A percentile compares a stretch with the other conserved stretches of the same genome.
Evolutionary conservation across 2,888 invertebrate species (phyloP).

Genomic region (Melanotus villosus): DNA sequence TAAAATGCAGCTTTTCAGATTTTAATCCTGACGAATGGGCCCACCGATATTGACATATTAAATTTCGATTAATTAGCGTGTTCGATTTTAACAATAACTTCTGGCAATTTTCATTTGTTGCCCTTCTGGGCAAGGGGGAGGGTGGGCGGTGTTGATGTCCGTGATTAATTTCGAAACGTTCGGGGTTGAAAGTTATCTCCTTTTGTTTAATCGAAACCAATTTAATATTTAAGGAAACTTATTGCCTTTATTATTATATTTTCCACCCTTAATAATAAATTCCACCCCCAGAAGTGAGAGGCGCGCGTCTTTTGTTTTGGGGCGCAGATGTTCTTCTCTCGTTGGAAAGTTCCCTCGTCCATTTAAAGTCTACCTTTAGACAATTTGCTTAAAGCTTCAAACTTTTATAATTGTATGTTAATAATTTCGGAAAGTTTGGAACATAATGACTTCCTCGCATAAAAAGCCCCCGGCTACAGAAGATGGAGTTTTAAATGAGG

Average conservation of each 20-base stretch:
- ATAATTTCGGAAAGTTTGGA: slow-evolving; percentile 25
- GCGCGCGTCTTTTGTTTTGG: not conserved
- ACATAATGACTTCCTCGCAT: slow-evolving; percentile 27
- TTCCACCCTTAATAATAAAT: slow-evolving; percentile 1
- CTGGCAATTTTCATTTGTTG: not conserved
- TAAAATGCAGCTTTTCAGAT: slow-evolving; percentile 6
- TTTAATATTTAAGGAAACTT: not conserved
- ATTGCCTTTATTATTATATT: not conserved
- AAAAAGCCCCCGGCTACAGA: slow-evolving; percentile 22
- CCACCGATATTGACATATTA: slow-evolving; percentile 4
- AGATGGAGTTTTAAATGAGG: slow-evolving; percentile 26
- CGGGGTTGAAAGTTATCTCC: not conserved
- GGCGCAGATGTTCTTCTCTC: slow-evolving; percentile 15
- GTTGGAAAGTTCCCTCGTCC: not conserved
- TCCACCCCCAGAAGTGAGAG: not conserved
- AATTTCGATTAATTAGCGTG: slow-evolving; percentile 9
- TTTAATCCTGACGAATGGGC: slow-evolving; percentile 11
- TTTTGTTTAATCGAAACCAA: not conserved
- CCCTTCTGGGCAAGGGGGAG: not conserved
- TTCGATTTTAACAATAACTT: not conserved
- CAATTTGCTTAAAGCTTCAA: slow-evolving; percentile 30
- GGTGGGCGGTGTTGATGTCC: not conserved
- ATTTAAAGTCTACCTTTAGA: slow-evolving; percentile 28
- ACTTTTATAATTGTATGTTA: slow-evolving; percentile 41
- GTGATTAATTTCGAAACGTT: not conserved